Conservation (phyloP, 2,113 vertebrate genomes). For the Spilogale gracilis region DNA sequence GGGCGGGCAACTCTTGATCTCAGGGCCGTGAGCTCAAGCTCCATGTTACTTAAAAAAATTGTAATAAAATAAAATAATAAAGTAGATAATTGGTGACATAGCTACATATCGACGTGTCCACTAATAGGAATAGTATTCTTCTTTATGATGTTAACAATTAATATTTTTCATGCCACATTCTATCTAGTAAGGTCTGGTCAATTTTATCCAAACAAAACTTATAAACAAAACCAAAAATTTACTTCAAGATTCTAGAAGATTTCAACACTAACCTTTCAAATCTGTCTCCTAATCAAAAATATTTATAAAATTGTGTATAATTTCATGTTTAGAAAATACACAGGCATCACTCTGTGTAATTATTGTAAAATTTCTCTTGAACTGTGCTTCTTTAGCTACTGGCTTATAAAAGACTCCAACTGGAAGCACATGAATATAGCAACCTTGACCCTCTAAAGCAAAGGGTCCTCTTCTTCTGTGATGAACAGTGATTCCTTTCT, state of each 20-base stretch:
- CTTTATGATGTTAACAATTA: background rate
- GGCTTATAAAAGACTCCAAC: slow-evolving; percentile 37
- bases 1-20: background rate
- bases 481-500: slow-evolving; percentile 76
- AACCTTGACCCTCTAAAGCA: slow-evolving; percentile 70
- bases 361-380: slow-evolving; percentile 38
- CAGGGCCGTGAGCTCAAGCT: background rate
- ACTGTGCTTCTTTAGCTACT: background rate
- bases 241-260: slow-evolving; percentile 18
- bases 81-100: slow-evolving; percentile 50
- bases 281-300: slow-evolving; percentile 56
- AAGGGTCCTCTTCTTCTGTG: slow-evolving; percentile 59
- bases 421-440: slow-evolving; percentile 49
- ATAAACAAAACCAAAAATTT: background rate
- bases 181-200: background rate
- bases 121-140: background rate
- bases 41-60: background rate
- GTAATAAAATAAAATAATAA: background rate
- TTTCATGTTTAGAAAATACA: slow-evolving; percentile 29
- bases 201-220: background rate
- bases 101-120: background rate
- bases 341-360: background rate
- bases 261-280: slow-evolving; percentile 40
- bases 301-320: background rate
- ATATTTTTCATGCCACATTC: slow-evolving; percentile 43